These are phyloP conservation scores for Strigamia crassipes DNA, from an alignment of 2,888 invertebrate genomes.

Conservation along the genomic window DNA sequence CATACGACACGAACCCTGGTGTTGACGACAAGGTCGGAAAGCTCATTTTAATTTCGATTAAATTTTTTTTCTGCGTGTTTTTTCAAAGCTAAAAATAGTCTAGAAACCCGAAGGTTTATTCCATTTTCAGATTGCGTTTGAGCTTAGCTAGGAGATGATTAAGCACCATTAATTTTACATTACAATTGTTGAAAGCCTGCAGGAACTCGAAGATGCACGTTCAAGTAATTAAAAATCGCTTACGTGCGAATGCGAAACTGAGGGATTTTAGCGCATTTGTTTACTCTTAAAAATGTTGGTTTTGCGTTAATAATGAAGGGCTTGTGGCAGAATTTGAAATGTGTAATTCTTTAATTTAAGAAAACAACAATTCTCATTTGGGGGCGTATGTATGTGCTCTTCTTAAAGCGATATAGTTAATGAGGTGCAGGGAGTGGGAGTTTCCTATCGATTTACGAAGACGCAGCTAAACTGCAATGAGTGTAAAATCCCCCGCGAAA, in stretches of 20 bases:
- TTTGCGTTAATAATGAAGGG: not conserved
- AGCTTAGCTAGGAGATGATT: not conserved
- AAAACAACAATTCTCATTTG: not conserved
- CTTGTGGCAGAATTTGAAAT: not conserved
- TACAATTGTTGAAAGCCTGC: not conserved
- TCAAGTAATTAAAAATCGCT: not conserved
- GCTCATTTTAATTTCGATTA: too few relatives aligned
- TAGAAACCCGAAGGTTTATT: not conserved
- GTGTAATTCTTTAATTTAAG: not conserved
- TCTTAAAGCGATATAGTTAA: not conserved
- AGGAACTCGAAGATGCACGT: not conserved
- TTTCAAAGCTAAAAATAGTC: too few relatives aligned
- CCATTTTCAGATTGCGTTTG: not conserved
- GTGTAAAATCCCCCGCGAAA: not conserved
- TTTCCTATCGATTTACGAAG: constrained; percentile 12
- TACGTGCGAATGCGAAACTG: not conserved
- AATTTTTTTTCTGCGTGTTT: too few relatives aligned
- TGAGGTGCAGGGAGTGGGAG: constrained; percentile 4
- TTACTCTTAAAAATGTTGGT: not conserved
- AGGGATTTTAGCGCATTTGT: not conserved
- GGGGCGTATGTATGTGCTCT: not conserved
- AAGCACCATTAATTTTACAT: not conserved
- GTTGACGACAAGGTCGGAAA: too few relatives aligned
- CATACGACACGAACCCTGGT: too few relatives aligned
- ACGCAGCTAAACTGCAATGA: not conserved